Evolutionary conservation across 1,140 invertebrate species (phyloP).

Genomic region (Drusus annulatus): DNA sequence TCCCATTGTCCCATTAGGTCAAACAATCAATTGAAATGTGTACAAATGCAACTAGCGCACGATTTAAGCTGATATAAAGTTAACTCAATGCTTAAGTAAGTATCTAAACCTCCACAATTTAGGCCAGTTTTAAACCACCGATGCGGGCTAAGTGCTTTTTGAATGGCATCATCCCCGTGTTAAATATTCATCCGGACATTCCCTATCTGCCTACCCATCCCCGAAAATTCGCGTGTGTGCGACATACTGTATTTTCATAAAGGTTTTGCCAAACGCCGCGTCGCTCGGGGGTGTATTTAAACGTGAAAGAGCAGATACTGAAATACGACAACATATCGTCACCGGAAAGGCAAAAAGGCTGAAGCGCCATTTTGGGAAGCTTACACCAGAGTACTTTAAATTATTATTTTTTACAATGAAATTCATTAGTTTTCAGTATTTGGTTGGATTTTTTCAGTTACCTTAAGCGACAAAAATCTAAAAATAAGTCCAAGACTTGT

Average conservation of each 20-base stretch:
- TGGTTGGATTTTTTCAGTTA: too few relatives aligned
- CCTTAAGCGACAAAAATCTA: too few relatives aligned
- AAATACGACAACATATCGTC: background rate
- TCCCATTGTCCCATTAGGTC: too few relatives aligned
- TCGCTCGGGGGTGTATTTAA: background rate
- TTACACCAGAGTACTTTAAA: too few relatives aligned
- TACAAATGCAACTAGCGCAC: too few relatives aligned
- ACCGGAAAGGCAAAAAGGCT: too few relatives aligned
- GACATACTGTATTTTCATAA: constrained; percentile 1
- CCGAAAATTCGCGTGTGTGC: background rate
- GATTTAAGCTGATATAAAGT: background rate
- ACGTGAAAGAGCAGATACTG: background rate
- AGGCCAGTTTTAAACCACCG: constrained; percentile 2
- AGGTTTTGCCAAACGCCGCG: background rate
- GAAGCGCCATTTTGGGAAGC: too few relatives aligned
- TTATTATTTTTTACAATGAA: too few relatives aligned
- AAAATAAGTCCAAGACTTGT: too few relatives aligned
- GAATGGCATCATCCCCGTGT: constrained; percentile 17
- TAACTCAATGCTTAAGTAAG: background rate
- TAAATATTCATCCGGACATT: constrained; percentile 17
- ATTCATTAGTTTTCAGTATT: too few relatives aligned
- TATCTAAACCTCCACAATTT: background rate
- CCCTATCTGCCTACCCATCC: background rate
- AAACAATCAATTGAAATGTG: too few relatives aligned
- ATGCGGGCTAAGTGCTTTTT: constrained; percentile 9